Conservation (phyloP, 2,113 vertebrate genomes). For the Hemiscyllium ocellatum region DNA sequence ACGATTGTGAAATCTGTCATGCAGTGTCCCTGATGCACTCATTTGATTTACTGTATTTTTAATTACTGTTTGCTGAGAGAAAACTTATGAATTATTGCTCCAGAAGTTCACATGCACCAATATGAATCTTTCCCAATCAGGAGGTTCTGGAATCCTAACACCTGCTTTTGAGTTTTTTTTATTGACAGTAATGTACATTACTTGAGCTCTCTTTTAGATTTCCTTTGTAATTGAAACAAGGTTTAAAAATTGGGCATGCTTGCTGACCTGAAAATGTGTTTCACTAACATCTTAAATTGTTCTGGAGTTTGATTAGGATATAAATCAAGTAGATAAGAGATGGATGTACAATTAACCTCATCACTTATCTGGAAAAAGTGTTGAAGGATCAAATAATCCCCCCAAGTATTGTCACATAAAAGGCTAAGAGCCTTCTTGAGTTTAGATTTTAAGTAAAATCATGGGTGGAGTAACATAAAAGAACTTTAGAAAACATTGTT, state of each 20-base stretch:
- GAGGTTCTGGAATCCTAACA: slow-evolving; percentile 41
- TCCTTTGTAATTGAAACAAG: not conserved
- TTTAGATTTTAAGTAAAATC: no score
- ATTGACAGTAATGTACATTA: slow-evolving; percentile 41
- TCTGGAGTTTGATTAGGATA: no score
- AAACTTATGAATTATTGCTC: not conserved
- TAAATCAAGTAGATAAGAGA: no score
- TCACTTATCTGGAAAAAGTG: no score
- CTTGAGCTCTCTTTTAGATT: slow-evolving; percentile 42
- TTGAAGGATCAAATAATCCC: no score
- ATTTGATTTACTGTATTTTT: not conserved
- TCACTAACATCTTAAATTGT: no score
- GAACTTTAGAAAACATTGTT: no score
- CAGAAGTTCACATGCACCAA: not conserved
- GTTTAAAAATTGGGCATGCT: not conserved
- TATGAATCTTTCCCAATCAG: slow-evolving; percentile 7
- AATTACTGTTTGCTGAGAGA: not conserved
- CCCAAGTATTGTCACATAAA: no score
- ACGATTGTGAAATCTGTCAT: not conserved
- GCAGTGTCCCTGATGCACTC: not conserved
- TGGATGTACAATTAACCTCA: no score
- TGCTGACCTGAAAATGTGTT: no score
- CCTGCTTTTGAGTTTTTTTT: slow-evolving; percentile 38
- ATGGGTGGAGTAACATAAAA: no score
- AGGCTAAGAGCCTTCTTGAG: no score